Percentiles rank a stretch among this genome's conserved stretches.
These are phyloP conservation scores for Dinomys branickii DNA, from an alignment of 2,113 vertebrate species.

Conservation along the genomic window DNA sequence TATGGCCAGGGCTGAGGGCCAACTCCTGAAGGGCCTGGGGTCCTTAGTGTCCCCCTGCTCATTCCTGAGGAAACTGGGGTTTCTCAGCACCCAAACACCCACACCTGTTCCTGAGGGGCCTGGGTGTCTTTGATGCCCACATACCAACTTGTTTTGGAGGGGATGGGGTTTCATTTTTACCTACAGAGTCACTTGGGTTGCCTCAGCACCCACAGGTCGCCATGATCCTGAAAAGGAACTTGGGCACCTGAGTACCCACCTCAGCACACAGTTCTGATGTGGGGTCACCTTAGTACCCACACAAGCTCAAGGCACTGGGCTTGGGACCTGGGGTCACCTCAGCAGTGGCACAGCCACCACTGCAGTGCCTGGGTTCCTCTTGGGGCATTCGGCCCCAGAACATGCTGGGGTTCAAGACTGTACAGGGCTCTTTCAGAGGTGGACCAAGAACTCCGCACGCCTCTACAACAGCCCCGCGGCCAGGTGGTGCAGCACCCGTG, in stretches of 20 bases:
- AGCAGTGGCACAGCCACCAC: neutral
- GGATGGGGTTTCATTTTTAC: neutral
- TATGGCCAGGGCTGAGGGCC: neutral
- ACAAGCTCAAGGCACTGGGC: neutral
- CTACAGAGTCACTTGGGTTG: neutral
- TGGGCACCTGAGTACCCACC: neutral
- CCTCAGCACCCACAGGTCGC: neutral
- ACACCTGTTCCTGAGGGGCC: neutral
- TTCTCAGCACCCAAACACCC: too few relatives aligned
- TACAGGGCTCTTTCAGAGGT: neutral
- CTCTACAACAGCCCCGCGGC: neutral
- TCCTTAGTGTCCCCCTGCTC: neutral
- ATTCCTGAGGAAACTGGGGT: neutral
- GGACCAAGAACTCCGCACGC: neutral
- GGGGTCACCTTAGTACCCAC: neutral
- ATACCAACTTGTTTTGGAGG: neutral
- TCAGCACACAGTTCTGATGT: neutral
- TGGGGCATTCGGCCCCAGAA: neutral
- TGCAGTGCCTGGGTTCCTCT: neutral
- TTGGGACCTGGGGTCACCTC: neutral
- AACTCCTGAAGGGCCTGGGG: neutral
- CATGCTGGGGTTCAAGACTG: neutral
- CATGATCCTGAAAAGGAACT: neutral
- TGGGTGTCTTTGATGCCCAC: neutral
- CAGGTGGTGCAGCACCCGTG: too few relatives aligned